Conservation (phyloP, 2,113 vertebrate genomes). For the Scomber japonicus region DNA sequence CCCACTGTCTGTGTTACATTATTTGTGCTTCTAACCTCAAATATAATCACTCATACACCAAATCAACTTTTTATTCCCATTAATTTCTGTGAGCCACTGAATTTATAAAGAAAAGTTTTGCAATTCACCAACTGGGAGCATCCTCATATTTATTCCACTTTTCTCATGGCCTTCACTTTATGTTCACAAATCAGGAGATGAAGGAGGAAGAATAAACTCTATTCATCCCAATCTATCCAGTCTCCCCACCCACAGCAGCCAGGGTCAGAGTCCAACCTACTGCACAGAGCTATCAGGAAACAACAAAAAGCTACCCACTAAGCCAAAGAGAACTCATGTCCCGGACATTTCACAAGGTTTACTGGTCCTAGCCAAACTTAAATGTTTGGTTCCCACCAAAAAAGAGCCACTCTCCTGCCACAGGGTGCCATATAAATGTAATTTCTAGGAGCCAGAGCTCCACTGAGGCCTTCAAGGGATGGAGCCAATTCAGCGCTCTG, state of each 20-base stretch:
- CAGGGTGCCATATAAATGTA: too few relatives aligned
- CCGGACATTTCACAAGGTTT: background rate
- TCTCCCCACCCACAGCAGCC: constrained; percentile 69
- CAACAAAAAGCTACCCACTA: constrained; percentile 55
- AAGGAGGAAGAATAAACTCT: constrained; percentile 80
- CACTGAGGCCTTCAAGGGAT: background rate
- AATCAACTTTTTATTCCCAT: background rate
- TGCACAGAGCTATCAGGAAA: constrained; percentile 64
- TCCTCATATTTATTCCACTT: constrained; percentile 46
- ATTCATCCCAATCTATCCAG: constrained; percentile 75
- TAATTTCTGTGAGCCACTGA: background rate
- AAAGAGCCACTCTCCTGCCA: background rate
- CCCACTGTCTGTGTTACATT: too few relatives aligned
- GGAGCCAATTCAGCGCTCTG: background rate
- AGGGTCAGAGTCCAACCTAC: constrained; percentile 77
- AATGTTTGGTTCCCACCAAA: constrained; percentile 34
- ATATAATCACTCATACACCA: background rate
- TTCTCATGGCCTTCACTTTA: constrained; percentile 67
- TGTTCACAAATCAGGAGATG: constrained; percentile 66
- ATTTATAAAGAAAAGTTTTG: background rate
- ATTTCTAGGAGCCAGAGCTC: background rate
- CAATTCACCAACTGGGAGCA: background rate
- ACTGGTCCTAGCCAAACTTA: constrained; percentile 15
- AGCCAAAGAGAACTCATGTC: constrained; percentile 26
- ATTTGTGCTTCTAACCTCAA: background rate